phyloP scores from a whole-genome alignment of 2,113 vertebrate species.

The Eulemur rufifrons region DNA sequence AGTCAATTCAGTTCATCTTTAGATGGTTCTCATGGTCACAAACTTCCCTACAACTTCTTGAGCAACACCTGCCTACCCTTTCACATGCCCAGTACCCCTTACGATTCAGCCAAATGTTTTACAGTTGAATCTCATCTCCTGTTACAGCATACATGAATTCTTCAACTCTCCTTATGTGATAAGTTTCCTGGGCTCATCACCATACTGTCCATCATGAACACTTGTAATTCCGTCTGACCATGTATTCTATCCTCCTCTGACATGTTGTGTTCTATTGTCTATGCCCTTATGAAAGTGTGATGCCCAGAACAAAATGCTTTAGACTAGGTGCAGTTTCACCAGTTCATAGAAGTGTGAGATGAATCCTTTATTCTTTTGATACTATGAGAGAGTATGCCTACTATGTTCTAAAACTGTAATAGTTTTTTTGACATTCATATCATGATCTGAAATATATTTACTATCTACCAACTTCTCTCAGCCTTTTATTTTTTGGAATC shows the following conservation, averaged over 20 bases:
- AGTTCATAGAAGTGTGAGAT: neutral
- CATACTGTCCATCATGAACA: neutral
- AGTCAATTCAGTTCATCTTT: neutral
- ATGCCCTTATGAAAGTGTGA: neutral
- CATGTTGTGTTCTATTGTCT: neutral
- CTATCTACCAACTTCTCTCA: too few relatives aligned
- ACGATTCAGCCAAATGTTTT: neutral
- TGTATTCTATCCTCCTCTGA: neutral
- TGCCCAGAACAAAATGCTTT: neutral
- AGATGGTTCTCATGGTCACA: neutral
- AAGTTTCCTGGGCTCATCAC: neutral
- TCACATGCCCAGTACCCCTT: accelerated
- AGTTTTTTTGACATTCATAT: neutral
- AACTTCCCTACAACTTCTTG: neutral
- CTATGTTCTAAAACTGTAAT: neutral
- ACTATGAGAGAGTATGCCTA: neutral
- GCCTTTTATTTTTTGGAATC: neutral
- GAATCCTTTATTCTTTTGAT: neutral
- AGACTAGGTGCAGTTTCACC: neutral
- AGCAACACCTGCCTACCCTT: neutral
- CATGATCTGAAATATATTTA: neutral
- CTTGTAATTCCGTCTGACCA: neutral
- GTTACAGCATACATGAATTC: neutral
- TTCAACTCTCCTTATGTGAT: neutral
- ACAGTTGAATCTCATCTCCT: too few relatives aligned